A percentile compares a stretch with the other conserved stretches of the same genome.
Conservation (phyloP, 1,140 invertebrate genomes). For the Pinna nobilis region DNA sequence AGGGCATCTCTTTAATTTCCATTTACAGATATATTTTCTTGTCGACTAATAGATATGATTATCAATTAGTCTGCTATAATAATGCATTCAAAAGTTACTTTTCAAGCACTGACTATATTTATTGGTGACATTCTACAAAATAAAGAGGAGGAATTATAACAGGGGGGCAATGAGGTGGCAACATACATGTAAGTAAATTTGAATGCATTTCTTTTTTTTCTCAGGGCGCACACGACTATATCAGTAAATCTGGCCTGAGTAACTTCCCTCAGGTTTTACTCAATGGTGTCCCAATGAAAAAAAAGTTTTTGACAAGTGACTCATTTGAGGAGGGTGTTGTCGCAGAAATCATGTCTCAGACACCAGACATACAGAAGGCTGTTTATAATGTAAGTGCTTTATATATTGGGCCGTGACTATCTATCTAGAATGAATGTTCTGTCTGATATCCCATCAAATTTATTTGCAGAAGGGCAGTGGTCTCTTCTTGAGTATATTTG, state of each 20-base stretch:
- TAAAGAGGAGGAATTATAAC: not conserved
- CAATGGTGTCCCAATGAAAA: slow-evolving; percentile 92
- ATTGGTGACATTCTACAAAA: too few species aligned
- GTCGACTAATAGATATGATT: too few species aligned
- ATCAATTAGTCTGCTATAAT: too few species aligned
- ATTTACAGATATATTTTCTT: too few species aligned
- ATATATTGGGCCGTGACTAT: too few species aligned
- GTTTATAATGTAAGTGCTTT: slow-evolving; percentile 78
- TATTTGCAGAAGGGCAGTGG: too few species aligned
- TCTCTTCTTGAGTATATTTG: too few species aligned
- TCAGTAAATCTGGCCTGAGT: slow-evolving; percentile 85
- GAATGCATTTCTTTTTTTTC: not conserved
- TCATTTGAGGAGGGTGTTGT: slow-evolving; percentile 94
- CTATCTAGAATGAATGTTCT: too few species aligned
- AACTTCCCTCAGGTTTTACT: slow-evolving; percentile 83
- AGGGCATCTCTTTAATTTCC: too few species aligned
- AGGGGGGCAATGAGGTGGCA: not conserved
- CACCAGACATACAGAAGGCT: slow-evolving; percentile 86
- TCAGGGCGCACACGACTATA: slow-evolving; percentile 88
- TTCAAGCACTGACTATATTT: too few species aligned
- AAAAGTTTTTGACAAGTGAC: slow-evolving; percentile 76
- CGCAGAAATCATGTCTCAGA: slow-evolving; percentile 91
- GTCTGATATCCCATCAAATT: too few species aligned
- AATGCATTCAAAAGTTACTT: too few species aligned
- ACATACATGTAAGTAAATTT: not conserved